Evolutionary conservation across 2,797 vertebrate species (phyloP), one percentile per base, ranked within the genome.

Genomic region (Discoglossus pictus): DNA sequence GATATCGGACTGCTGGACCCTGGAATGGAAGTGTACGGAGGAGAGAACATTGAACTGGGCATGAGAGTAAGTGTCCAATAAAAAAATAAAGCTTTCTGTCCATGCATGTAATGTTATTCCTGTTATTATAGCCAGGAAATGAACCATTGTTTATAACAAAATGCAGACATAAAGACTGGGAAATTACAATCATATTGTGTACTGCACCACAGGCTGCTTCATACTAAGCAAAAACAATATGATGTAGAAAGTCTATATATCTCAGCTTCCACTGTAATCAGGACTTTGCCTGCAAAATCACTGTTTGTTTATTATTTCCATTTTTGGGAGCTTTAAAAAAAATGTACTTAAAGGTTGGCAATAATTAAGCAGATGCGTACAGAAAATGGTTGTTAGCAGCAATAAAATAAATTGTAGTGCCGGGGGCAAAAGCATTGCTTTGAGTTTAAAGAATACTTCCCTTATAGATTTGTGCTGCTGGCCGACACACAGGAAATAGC

Each of bases 11-110:
- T 99, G 61, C 88, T 98, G 55, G 96, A 99, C 79, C 94, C 96
- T 0, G 97, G 97, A 42, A 99, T 99, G 97, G 96, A 99, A 78
- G 95, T 99, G 58, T 99, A 99, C 0, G 96, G 97, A 1, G 97
- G 95, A 3, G 97, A 99, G 76, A 99, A 99, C 79, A 97, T 99
- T 1, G 97, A 99, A 71, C 84, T 99, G 1, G 96, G 96, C 78
- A 98, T 99, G 96, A 83, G 96, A 91, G 97, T 99, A 80, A 93
- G 92, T 83, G 74, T 51, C 18, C 56, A 46, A 68, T 34, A 11
- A 0, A 21, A 25, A 4, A 39, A 9, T 5, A 1, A 5, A 48
- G 5, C 11, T 17, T 34, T 27, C 6, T 46, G 40, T 27, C 51
- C 35, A 39, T 44, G 43, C 52, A 43, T 64, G 25, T 39, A 20